Evolutionary conservation across 2,888 invertebrate genomes (phyloP).

Genomic region (Pollenia griseotomentosa): DNA sequence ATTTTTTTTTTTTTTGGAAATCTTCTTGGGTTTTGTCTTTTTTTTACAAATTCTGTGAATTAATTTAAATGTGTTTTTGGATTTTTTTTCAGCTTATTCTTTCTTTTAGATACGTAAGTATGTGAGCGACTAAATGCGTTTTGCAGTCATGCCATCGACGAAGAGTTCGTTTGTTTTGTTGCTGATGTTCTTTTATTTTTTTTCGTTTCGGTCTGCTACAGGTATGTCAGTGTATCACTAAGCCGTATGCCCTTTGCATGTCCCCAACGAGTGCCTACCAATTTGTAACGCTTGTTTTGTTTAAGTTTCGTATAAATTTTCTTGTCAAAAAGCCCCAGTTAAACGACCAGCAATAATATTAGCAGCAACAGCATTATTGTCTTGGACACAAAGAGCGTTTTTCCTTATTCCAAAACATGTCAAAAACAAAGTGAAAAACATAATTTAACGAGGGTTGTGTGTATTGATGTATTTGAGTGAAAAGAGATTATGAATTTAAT

Average conservation of each 20-base stretch:
- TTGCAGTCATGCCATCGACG: constrained; percentile 40
- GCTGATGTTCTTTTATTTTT: no score
- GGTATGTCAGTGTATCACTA: constrained; percentile 62
- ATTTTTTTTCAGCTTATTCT: constrained; percentile 10
- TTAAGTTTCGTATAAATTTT: constrained; percentile 48
- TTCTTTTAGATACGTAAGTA: constrained; percentile 11
- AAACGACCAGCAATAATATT: constrained; percentile 15
- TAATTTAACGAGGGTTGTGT: constrained; percentile 39
- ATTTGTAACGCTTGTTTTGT: constrained; percentile 67
- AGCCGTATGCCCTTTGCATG: constrained; percentile 55
- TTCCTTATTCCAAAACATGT: constrained; percentile 39
- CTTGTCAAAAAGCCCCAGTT: constrained; percentile 25
- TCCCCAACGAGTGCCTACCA: constrained; percentile 58
- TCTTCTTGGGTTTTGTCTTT: constrained; percentile 7
- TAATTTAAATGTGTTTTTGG: constrained; percentile 65
- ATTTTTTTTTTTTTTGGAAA: neutral
- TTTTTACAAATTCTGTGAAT: constrained; percentile 71
- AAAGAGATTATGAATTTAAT: neutral
- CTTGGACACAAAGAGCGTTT: constrained; percentile 30
- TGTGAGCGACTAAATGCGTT: constrained; percentile 33
- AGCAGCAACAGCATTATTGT: constrained; percentile 28
- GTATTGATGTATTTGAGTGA: neutral
- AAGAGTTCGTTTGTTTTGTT: constrained; percentile 7
- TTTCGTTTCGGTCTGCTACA: constrained; percentile 2
- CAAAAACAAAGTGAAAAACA: constrained; percentile 35